Evolutionary conservation across 2,888 invertebrate species (phyloP).

Genomic region (Pachliopta kotzebuea): DNA sequence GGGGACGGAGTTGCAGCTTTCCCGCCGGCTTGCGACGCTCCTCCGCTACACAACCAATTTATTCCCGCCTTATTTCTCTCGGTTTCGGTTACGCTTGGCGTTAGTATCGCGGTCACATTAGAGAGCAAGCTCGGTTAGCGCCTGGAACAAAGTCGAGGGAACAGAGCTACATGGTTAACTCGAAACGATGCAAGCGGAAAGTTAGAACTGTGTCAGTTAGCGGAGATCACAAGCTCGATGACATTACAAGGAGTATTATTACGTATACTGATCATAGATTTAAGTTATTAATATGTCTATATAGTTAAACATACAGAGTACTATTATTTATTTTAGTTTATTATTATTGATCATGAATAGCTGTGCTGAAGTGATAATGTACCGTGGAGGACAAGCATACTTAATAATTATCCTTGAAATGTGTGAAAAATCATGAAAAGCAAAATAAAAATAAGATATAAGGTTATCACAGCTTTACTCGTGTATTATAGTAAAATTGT

Average conservation of each 20-base stretch:
- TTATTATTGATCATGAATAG: slow-evolving; percentile 30
- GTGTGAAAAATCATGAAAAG: slow-evolving; percentile 61
- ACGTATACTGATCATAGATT: slow-evolving; percentile 16
- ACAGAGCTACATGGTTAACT: slow-evolving; percentile 74
- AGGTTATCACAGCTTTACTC: slow-evolving; percentile 42
- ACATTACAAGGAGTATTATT: slow-evolving; percentile 73
- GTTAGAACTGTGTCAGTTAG: slow-evolving; percentile 64
- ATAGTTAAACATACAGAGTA: slow-evolving; percentile 2
- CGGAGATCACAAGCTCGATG: slow-evolving; percentile 49
- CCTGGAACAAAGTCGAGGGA: slow-evolving; percentile 81
- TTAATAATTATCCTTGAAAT: slow-evolving; percentile 75
- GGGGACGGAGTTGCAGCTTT: slow-evolving; percentile 67
- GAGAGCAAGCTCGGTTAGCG: slow-evolving; percentile 81
- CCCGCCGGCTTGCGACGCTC: slow-evolving; percentile 72
- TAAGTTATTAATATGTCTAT: slow-evolving; percentile 29
- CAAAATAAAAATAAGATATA: slow-evolving; percentile 51
- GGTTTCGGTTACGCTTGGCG: slow-evolving; percentile 72
- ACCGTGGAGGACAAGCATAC: slow-evolving; percentile 44
- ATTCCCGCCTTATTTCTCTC: slow-evolving; percentile 73
- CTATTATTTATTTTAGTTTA: slow-evolving; percentile 17
- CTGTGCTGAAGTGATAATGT: slow-evolving; percentile 37
- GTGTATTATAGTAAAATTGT: slow-evolving; percentile 40
- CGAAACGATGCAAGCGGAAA: slow-evolving; percentile 73
- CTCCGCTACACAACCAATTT: slow-evolving; percentile 78
- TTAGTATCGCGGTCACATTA: slow-evolving; percentile 81